Evolutionary conservation across 2,888 invertebrate species (phyloP).

Genomic region (Allolobophora icterica): DNA sequence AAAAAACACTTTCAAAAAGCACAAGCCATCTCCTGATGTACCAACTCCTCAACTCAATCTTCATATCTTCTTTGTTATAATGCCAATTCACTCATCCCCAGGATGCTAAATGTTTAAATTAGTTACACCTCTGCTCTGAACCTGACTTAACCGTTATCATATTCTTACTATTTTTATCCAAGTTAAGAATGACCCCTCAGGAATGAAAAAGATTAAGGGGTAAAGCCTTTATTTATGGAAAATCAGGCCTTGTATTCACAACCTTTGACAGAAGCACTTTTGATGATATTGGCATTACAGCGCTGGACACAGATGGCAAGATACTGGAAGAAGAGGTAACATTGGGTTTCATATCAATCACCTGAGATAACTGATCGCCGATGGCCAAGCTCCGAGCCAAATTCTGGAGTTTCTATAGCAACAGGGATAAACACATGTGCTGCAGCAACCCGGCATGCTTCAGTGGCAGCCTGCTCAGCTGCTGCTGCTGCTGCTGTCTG

Average conservation of each 20-base stretch:
- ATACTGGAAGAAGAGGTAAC: background rate
- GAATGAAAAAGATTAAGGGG: background rate
- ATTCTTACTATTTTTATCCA: background rate
- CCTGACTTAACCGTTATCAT: background rate
- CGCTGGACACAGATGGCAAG: background rate
- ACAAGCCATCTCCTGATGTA: background rate
- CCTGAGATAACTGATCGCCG: background rate
- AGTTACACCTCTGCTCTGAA: background rate
- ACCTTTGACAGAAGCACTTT: background rate
- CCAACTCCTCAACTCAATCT: background rate
- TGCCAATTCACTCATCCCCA: background rate
- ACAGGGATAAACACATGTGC: background rate
- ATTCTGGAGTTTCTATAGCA: slow-evolving; percentile 17
- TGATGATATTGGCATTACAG: background rate
- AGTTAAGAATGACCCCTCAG: background rate
- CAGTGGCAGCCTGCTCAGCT: background rate
- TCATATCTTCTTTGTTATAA: background rate
- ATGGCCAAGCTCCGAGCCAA: too few relatives aligned
- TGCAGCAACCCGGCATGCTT: background rate
- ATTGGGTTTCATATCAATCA: background rate
- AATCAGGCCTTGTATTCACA: background rate
- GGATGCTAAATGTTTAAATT: background rate
- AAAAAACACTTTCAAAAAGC: too few relatives aligned
- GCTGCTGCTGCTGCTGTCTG: background rate
- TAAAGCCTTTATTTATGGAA: background rate